These are phyloP conservation scores for Paratrypauchen microcephalus DNA, from an alignment of 2,797 vertebrate species.

Conservation along the genomic window DNA sequence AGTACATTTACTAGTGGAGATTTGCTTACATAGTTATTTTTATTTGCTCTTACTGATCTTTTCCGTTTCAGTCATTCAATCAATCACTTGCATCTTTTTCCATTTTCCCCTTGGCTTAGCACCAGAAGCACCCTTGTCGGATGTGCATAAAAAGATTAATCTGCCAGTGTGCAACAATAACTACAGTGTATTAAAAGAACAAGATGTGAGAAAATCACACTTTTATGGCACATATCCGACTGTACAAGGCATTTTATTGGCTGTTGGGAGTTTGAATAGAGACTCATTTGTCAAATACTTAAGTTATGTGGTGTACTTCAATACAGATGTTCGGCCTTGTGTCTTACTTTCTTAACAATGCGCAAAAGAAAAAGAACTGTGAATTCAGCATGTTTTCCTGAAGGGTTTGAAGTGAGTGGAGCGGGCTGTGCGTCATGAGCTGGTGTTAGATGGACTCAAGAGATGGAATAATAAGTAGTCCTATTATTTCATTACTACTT, in stretches of 20 bases:
- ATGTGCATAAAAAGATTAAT: not conserved
- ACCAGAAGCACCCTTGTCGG: not conserved
- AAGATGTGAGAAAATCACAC: not conserved
- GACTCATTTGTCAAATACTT: not conserved
- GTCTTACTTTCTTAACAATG: not conserved
- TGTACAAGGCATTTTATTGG: not conserved
- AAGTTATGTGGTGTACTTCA: not conserved
- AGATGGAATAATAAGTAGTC: slow-evolving; percentile 4
- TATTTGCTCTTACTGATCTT: not conserved
- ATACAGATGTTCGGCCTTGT: slow-evolving; percentile 1
- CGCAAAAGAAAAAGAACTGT: not conserved
- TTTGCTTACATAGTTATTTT: not conserved
- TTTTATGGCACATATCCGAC: not conserved
- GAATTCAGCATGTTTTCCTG: slow-evolving; percentile 7
- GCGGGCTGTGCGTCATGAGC: not conserved
- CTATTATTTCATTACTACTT: slow-evolving; percentile 7
- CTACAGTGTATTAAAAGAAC: not conserved
- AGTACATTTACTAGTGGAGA: not conserved
- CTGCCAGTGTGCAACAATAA: not conserved
- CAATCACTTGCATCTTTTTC: too few relatives aligned
- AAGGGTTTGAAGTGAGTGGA: slow-evolving; percentile 11
- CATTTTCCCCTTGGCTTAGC: not conserved
- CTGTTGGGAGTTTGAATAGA: not conserved
- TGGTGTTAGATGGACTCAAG: not conserved
- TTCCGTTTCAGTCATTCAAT: too few relatives aligned